Conservation (phyloP, 2,113 vertebrate genomes). For the Elgaria multicarinata region DNA sequence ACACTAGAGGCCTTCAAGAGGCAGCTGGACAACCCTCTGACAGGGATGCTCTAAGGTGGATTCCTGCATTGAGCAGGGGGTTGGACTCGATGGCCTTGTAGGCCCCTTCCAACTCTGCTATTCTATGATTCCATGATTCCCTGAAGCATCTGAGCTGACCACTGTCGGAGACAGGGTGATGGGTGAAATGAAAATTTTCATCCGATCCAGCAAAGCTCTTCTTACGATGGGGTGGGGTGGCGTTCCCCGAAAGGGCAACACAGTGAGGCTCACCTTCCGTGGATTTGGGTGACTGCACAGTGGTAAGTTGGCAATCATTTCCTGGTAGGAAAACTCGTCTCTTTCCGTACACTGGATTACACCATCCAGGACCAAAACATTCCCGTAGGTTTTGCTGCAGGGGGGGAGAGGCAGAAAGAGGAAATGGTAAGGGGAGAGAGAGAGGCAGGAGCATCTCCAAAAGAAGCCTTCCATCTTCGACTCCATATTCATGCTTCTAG, state of each 20-base stretch:
- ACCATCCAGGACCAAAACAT: slow-evolving; percentile 94
- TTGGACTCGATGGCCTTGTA: too few relatives aligned
- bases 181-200: neutral
- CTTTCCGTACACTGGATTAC: slow-evolving; percentile 98
- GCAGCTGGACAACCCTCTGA: too few relatives aligned
- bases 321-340: slow-evolving; percentile 97
- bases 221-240: neutral
- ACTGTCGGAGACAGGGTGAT: neutral
- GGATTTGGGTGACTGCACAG: slow-evolving; percentile 93
- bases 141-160: too few relatives aligned
- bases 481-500: too few relatives aligned
- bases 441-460: neutral
- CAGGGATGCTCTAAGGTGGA: too few relatives aligned
- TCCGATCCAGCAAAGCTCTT: neutral
- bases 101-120: too few relatives aligned
- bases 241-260: rapidly evolving
- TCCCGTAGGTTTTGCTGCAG: slow-evolving; percentile 94
- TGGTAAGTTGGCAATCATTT: slow-evolving; percentile 97
- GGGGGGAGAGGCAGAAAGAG: slow-evolving; percentile 22
- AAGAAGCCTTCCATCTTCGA: neutral
- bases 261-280: slow-evolving; percentile 83
- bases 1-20: too few relatives aligned
- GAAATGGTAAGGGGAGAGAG: too few relatives aligned
- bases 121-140: too few relatives aligned
- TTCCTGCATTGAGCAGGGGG: too few relatives aligned